Percentiles rank a stretch among this genome's conserved stretches.
These are phyloP conservation scores for Hippopotamyrus pictus DNA, from an alignment of 2,797 vertebrate genomes.

Conservation along the genomic window DNA sequence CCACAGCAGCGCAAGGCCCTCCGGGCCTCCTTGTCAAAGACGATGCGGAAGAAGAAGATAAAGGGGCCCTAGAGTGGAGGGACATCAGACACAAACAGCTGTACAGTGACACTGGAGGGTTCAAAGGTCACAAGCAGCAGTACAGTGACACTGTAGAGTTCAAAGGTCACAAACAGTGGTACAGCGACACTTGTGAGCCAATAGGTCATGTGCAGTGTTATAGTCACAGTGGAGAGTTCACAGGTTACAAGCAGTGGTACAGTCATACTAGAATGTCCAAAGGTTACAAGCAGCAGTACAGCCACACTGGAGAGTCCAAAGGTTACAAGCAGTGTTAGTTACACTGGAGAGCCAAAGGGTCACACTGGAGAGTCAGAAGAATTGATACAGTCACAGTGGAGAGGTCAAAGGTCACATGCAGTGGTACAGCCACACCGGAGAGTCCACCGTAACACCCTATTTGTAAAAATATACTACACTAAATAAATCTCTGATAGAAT, in stretches of 20 bases:
- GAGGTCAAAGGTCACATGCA: background rate
- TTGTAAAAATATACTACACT: background rate
- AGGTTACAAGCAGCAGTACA: background rate
- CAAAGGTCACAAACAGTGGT: background rate
- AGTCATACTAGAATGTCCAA: background rate
- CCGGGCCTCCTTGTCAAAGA: constrained; percentile 83
- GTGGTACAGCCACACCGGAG: background rate
- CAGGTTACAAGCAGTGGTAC: background rate
- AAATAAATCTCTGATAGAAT: background rate
- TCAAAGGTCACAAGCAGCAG: background rate
- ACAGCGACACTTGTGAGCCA: background rate
- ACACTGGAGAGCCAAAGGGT: background rate
- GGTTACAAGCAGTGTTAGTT: background rate
- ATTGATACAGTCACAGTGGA: background rate
- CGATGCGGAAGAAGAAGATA: constrained; percentile 80
- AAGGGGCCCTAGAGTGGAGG: constrained; percentile 71
- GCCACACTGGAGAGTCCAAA: background rate
- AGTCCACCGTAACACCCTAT: background rate
- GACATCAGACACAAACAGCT: background rate
- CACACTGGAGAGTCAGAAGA: background rate
- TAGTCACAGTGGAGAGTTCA: background rate
- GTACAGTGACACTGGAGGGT: background rate
- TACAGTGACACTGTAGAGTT: background rate
- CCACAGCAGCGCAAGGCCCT: constrained; percentile 75
- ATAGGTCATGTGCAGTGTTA: background rate